Evolutionary conservation across 2,113 vertebrate species (phyloP), one percentile per base, ranked within the genome.

Genomic region (Excalfactoria chinensis): DNA sequence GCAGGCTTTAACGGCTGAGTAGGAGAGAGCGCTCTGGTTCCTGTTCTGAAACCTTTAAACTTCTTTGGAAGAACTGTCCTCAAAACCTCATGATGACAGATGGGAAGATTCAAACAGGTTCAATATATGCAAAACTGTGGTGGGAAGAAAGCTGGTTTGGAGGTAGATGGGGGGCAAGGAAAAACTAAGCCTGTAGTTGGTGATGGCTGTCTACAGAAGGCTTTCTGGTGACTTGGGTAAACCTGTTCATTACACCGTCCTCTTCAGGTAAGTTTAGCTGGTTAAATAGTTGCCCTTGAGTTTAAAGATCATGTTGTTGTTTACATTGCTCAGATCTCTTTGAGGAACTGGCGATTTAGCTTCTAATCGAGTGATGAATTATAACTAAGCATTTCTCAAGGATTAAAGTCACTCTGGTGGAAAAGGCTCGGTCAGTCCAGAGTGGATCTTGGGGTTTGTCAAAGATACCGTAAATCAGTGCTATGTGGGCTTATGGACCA

Each of bases 1-100:
- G 96, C 96, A 94, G 75, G 94, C 97, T 97, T 89, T 90, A 93
- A 72, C 77, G 25, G 93, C 91, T 95, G 95, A 86, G 44, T 71
- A 90, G 87, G 93, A 94, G 90, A 96, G 82, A 91, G 85, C 55
- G 25, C 85, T 95, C 89, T 40, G 89, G 60, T 92, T 92, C 75
- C 91, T 85, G 7, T 76, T 93, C 95, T 82, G 84, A 95, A 95
- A 89, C 91, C 96, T 95, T 89, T 94, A 92, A 91, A 96, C 86
- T 95, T 93, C 44, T 23, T 93, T 82, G 91, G 79, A 86, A 93
- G 86, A 93, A 95, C 94, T 85, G 72, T 58, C 95, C 94, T 93
- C 84, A 85, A 74, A 84, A 87, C 60, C 92, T 28, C 1, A 2
- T 53, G 88, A 71, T 68, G 81, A 41, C 94, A 89, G 92, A 93